phyloP scores from a whole-genome alignment of 30 jellyfish, hydroid and myxozoan genomes.

The Turritopsis dohrnii region DNA sequence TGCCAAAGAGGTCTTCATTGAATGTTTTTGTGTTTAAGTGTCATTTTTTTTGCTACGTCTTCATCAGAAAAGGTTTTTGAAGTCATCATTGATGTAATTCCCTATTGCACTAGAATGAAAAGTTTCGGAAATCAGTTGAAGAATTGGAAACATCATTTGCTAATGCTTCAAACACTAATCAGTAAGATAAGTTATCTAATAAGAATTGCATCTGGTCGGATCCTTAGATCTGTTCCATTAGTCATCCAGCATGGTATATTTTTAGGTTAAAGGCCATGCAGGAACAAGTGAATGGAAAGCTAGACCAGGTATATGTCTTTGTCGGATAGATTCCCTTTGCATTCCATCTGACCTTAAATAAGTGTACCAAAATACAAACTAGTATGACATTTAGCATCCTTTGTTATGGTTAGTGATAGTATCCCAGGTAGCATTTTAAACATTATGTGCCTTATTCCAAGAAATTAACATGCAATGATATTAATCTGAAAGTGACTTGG shows the following conservation, averaged over 20 bases:
- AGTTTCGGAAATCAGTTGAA: slow-evolving; percentile 54
- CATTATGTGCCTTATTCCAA: too few species aligned
- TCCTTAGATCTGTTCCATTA: too few species aligned
- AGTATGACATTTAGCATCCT: too few species aligned
- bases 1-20: slow-evolving; percentile 37
- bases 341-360: neutral
- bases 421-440: too few species aligned
- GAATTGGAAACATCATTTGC: slow-evolving; percentile 44
- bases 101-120: slow-evolving; percentile 38
- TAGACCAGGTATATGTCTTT: slow-evolving; percentile 45
- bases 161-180: slow-evolving; percentile 68
- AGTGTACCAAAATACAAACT: too few species aligned
- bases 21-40: neutral
- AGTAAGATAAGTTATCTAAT: slow-evolving; percentile 31
- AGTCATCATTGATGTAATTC: neutral
- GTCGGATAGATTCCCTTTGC: neutral
- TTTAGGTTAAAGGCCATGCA: slow-evolving; percentile 47
- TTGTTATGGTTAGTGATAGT: too few species aligned
- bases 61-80: neutral
- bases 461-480: too few species aligned
- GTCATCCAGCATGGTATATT: too few species aligned
- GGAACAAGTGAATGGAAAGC: slow-evolving; percentile 63
- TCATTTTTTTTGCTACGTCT: neutral
- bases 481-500: too few species aligned
- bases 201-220: too few species aligned